These are phyloP conservation scores for Germaria angustata DNA, from an alignment of 2,888 invertebrate species.

Conservation along the genomic window DNA sequence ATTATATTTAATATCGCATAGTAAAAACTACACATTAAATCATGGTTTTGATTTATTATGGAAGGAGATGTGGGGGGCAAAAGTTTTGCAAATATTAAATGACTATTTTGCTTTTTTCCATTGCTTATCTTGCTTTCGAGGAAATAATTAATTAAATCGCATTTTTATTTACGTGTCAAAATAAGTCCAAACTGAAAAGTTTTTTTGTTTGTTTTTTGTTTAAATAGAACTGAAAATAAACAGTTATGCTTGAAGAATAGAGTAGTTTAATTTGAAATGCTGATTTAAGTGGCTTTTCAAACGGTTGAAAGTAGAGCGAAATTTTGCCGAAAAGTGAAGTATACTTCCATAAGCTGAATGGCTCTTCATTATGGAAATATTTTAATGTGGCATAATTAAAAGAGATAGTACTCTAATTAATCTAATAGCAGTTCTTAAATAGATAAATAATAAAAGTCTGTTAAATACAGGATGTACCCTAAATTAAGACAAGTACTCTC, in stretches of 20 bases:
- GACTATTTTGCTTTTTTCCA: not conserved
- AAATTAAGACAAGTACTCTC: too few species aligned
- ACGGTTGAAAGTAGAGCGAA: not conserved
- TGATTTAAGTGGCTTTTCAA: not conserved
- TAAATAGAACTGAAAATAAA: not conserved
- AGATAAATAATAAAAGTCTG: too few species aligned
- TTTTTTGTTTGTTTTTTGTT: not conserved
- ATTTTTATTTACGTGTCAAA: not conserved
- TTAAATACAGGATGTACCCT: too few species aligned
- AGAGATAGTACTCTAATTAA: not conserved
- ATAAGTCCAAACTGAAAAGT: not conserved
- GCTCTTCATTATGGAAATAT: not conserved
- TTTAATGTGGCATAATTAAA: not conserved
- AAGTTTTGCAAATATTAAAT: not conserved
- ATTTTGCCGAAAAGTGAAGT: not conserved
- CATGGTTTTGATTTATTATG: not conserved
- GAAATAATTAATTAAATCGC: constrained; percentile 12
- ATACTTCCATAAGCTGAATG: not conserved
- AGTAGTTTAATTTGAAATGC: constrained; percentile 7
- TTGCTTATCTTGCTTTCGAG: not conserved
- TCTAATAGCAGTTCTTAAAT: not conserved
- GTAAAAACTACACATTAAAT: not conserved
- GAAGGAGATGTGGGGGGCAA: too few species aligned
- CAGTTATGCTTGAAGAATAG: not conserved
- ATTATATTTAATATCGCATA: not conserved